Percentiles rank a stretch among this genome's conserved stretches.
Evolutionary conservation across 2,797 vertebrate genomes (phyloP).

Genomic region (Dryobates pubescens): DNA sequence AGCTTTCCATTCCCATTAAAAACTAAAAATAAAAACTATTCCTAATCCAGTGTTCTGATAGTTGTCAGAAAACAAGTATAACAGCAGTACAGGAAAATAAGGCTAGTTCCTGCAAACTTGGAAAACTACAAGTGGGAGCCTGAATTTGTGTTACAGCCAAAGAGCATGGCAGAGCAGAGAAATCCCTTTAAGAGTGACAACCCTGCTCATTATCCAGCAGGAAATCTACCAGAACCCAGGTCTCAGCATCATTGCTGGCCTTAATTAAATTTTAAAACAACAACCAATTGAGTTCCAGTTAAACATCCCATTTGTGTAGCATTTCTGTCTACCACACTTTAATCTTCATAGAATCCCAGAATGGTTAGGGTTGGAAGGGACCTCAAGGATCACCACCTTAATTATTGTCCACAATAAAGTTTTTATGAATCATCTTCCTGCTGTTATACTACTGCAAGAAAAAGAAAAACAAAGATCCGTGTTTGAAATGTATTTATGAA

Average conservation of each 20-base stretch:
- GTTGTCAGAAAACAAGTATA: neutral
- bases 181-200: neutral
- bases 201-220: neutral
- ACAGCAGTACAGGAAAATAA: constrained; percentile 1
- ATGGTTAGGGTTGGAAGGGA: too few species aligned
- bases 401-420: neutral
- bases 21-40: constrained; percentile 19
- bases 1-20: constrained; percentile 47
- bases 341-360: neutral
- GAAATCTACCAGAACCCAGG: neutral
- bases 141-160: neutral
- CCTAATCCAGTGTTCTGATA: neutral
- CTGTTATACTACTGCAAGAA: neutral
- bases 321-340: neutral
- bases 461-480: neutral
- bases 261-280: neutral
- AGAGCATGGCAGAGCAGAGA: neutral
- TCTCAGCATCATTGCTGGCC: neutral
- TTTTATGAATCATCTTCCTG: neutral
- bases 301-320: neutral
- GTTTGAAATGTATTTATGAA: neutral
- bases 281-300: neutral
- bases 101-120: neutral
- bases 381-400: neutral
- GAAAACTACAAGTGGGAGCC: neutral